These are phyloP conservation scores for Dynastes tityus DNA, from an alignment of 2,888 invertebrate species.

Conservation along the genomic window DNA sequence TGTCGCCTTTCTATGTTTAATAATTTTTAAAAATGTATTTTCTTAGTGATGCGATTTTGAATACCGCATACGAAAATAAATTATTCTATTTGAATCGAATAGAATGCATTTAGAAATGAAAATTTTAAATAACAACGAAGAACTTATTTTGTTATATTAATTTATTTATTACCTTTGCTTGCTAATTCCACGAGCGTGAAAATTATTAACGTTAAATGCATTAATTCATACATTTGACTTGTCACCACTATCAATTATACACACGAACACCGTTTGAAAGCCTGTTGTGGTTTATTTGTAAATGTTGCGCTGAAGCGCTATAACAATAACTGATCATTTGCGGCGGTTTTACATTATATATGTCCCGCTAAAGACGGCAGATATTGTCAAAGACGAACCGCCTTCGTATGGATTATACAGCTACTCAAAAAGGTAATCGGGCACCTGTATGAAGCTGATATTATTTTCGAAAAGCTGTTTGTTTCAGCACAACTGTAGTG, in stretches of 20 bases:
- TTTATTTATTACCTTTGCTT: slow-evolving; percentile 1
- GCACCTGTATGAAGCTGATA: no score
- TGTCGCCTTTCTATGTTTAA: neutral
- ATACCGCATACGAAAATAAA: neutral
- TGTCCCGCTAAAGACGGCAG: slow-evolving; percentile 15
- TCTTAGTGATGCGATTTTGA: no score
- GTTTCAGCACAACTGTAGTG: no score
- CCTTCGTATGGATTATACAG: neutral
- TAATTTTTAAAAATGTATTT: no score
- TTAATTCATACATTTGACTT: slow-evolving; percentile 8
- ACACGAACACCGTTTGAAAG: neutral
- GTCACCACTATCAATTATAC: neutral
- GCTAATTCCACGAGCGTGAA: slow-evolving; percentile 1
- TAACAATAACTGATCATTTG: slow-evolving; percentile 32
- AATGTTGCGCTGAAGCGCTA: neutral
- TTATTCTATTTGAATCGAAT: neutral
- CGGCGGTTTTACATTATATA: slow-evolving; percentile 31
- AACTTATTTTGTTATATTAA: neutral
- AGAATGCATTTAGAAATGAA: no score
- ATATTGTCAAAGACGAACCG: slow-evolving; percentile 16
- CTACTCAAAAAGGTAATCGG: neutral
- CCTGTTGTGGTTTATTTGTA: neutral
- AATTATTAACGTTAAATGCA: neutral
- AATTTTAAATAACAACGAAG: no score
- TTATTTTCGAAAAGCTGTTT: no score